These are phyloP conservation scores for Halichoeres trimaculatus DNA, from an alignment of 2,113 vertebrate species.

Conservation along the genomic window DNA sequence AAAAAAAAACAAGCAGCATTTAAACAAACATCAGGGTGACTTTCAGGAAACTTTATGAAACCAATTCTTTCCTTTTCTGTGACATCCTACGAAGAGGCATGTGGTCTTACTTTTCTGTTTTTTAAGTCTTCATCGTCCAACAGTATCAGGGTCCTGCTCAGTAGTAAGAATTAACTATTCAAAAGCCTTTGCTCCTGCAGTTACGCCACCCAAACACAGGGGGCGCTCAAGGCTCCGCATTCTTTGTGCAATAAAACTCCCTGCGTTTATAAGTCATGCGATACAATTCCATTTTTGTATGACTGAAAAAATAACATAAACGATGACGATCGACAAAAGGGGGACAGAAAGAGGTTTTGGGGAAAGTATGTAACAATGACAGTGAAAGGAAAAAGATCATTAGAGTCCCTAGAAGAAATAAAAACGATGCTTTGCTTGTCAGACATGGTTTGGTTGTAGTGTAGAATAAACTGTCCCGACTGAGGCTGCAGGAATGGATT, in stretches of 20 bases:
- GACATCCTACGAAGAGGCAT: conserved; percentile 75
- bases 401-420: conserved; percentile 50
- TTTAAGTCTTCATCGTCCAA: conserved; percentile 81
- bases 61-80: conserved; percentile 70
- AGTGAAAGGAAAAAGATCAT: conserved; percentile 46
- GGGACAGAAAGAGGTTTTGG: conserved; percentile 39
- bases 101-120: conserved; percentile 66
- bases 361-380: conserved; percentile 34
- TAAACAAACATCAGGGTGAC: conserved; percentile 85
- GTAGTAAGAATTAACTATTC: conserved; percentile 86
- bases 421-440: conserved; percentile 71
- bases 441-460: conserved; percentile 80
- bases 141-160: conserved; percentile 84
- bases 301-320: conserved; percentile 56
- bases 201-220: conserved; percentile 80
- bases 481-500: conserved; percentile 59
- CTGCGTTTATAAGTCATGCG: conserved; percentile 84
- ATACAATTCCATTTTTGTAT: conserved; percentile 71
- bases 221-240: conserved; percentile 81
- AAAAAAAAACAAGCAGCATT: conserved; percentile 89
- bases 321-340: conserved; percentile 53
- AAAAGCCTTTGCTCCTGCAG: conserved; percentile 82
- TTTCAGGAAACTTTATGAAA: conserved; percentile 75
- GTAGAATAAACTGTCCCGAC: conserved; percentile 72
- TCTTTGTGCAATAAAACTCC: conserved; percentile 88